These are phyloP conservation scores for Oceanodroma tethys DNA, from an alignment of 2,113 vertebrate species.

Conservation along the genomic window DNA sequence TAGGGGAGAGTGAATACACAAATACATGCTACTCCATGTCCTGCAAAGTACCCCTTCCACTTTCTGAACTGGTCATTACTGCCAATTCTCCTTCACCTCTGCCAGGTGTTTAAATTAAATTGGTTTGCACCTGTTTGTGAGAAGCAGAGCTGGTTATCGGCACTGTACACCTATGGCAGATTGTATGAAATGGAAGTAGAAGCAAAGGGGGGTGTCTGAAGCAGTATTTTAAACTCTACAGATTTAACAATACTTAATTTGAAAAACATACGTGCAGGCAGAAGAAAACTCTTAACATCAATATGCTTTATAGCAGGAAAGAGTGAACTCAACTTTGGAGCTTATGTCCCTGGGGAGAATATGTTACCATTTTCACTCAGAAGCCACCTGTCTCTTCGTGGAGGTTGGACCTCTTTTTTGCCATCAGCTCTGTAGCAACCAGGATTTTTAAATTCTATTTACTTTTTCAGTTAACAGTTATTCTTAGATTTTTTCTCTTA, in stretches of 20 bases:
- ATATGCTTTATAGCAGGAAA: conserved; percentile 64
- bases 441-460: not conserved
- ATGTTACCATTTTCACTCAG: conserved; percentile 7
- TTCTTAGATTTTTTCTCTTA: not conserved
- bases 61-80: not conserved
- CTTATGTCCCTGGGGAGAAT: conserved; percentile 51
- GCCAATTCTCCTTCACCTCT: not conserved
- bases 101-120: conserved; percentile 54
- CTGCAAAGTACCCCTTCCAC: not conserved
- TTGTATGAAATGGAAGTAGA: conserved; percentile 52
- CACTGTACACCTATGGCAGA: not conserved
- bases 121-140: not conserved
- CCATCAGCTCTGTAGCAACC: not conserved
- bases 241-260: conserved; percentile 70
- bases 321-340: conserved; percentile 62
- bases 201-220: conserved; percentile 39
- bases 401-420: not conserved
- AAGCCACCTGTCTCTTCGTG: conserved; percentile 57
- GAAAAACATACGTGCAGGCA: conserved; percentile 67
- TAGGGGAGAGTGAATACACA: not conserved
- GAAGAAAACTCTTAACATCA: conserved; percentile 65
- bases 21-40: not conserved
- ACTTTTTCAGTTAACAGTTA: not conserved
- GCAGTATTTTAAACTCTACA: conserved; percentile 51
- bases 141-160: not conserved